Conservation (phyloP, 1,140 invertebrate species). For the Drosophila jambulina region DNA sequence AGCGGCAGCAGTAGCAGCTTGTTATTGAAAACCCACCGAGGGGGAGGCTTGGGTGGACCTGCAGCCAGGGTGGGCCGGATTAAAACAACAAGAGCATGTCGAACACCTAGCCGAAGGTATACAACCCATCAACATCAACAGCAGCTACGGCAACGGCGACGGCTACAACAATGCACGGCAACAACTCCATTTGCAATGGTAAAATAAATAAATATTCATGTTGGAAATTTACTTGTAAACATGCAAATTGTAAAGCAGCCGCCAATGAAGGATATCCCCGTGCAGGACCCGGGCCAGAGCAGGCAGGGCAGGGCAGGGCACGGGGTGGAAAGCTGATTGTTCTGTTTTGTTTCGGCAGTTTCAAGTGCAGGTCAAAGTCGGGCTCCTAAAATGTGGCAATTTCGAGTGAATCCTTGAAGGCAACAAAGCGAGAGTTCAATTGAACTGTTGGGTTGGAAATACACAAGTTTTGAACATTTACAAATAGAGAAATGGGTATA, state of each 20-base stretch:
- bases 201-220: constrained; percentile 66
- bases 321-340: constrained; percentile 17
- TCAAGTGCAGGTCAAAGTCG: constrained; percentile 56
- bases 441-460: constrained; percentile 1
- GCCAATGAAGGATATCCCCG: constrained; percentile 21
- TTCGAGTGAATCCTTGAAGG: background rate
- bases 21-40: constrained; percentile 36
- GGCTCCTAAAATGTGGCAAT: constrained; percentile 36
- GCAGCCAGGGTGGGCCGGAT: constrained; percentile 20
- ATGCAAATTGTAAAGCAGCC: constrained; percentile 57
- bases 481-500: background rate
- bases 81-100: constrained; percentile 50
- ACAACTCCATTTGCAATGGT: constrained; percentile 52
- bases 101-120: constrained; percentile 52
- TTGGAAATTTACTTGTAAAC: constrained; percentile 58
- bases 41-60: background rate
- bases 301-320: background rate
- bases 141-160: background rate
- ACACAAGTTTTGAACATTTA: background rate
- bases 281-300: constrained; percentile 1
- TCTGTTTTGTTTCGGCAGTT: constrained; percentile 41
- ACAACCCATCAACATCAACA: constrained; percentile 50
- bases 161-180: constrained; percentile 25
- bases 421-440: constrained; percentile 1
- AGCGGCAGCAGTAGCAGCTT: constrained; percentile 21